These are phyloP conservation scores for Melanerpes aurifrons DNA, from an alignment of 2,113 vertebrate genomes.

Conservation along the genomic window DNA sequence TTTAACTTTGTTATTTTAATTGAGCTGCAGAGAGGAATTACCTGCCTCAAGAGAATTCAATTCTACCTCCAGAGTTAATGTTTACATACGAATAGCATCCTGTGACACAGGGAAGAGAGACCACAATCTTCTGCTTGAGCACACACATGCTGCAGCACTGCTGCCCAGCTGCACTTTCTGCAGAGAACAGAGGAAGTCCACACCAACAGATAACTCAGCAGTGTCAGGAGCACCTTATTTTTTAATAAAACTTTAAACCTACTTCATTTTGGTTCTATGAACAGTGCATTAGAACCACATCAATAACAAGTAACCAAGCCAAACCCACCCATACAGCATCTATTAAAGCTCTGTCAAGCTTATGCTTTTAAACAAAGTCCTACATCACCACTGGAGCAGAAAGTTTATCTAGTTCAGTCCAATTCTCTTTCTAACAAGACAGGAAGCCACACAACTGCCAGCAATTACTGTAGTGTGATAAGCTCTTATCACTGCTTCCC, in stretches of 20 bases:
- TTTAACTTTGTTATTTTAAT: background rate
- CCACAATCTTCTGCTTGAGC: background rate
- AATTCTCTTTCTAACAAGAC: background rate
- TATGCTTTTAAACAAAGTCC: background rate
- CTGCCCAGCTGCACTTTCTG: background rate
- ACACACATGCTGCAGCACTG: background rate
- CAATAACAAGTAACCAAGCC: background rate
- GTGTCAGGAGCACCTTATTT: background rate
- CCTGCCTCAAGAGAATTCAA: background rate
- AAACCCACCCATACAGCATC: background rate
- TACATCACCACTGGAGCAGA: background rate
- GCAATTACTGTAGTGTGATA: fast-evolving
- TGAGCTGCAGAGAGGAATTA: background rate
- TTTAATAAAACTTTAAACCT: background rate
- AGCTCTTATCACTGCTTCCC: background rate
- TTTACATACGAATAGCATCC: background rate
- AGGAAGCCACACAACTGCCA: background rate
- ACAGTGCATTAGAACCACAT: background rate
- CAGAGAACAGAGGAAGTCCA: background rate
- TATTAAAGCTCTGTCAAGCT: background rate
- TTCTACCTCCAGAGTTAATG: background rate
- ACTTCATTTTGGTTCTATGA: background rate
- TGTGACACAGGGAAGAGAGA: background rate
- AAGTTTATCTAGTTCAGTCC: background rate
- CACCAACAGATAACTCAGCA: background rate